Percentiles rank a stretch among this genome's conserved stretches.
These are phyloP conservation scores for Sebastes alutus DNA, from an alignment of 2,797 vertebrate genomes.

Conservation along the genomic window DNA sequence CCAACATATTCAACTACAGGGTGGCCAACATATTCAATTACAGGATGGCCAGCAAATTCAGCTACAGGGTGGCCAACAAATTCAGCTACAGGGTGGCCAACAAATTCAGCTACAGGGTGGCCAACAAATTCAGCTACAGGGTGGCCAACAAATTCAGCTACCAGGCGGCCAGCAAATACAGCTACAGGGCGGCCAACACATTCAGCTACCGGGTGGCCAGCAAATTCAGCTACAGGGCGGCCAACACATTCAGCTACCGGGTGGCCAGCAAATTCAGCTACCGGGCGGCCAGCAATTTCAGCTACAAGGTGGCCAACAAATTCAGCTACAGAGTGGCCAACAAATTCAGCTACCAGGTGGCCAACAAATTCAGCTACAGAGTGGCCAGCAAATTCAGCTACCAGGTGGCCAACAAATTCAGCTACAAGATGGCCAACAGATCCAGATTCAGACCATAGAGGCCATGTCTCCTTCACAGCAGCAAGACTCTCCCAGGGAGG, in stretches of 20 bases:
- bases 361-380: slow-evolving; percentile 71
- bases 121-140: slow-evolving; percentile 87
- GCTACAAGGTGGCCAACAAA: slow-evolving; percentile 49
- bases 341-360: slow-evolving; percentile 65
- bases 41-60: background rate
- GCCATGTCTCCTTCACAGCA: slow-evolving; percentile 90
- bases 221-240: slow-evolving; percentile 73
- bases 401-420: slow-evolving; percentile 66
- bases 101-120: slow-evolving; percentile 60
- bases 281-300: slow-evolving; percentile 54
- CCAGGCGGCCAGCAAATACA: slow-evolving; percentile 53
- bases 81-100: background rate
- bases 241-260: slow-evolving; percentile 86
- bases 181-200: slow-evolving; percentile 49
- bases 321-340: slow-evolving; percentile 68
- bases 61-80: background rate
- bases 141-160: slow-evolving; percentile 90
- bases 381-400: slow-evolving; percentile 64
- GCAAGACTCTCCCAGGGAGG: slow-evolving; percentile 91
- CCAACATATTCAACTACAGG: background rate
- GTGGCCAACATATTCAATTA: background rate
- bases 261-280: slow-evolving; percentile 45
- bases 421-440: slow-evolving; percentile 89
- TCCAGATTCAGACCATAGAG: slow-evolving; percentile 97
- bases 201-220: slow-evolving; percentile 46